These are phyloP conservation scores for Pachydiplax longipennis DNA, from an alignment of 2,888 invertebrate genomes.

Conservation along the genomic window DNA sequence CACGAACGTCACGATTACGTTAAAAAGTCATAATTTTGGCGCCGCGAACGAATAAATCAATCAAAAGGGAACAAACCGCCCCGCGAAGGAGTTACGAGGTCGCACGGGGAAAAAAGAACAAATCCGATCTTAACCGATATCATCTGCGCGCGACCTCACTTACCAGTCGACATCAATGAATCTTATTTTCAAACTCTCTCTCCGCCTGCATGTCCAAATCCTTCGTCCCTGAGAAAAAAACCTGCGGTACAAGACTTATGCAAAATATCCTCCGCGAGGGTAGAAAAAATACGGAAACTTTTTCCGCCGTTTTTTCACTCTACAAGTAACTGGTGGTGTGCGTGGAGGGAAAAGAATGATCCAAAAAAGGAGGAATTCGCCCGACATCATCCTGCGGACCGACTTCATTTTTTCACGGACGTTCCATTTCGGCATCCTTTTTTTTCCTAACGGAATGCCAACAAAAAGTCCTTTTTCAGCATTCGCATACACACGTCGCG, in stretches of 20 bases:
- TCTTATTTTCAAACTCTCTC: not conserved
- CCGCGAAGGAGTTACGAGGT: not conserved
- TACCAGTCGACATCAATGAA: not conserved
- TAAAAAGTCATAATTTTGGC: conserved; percentile 13
- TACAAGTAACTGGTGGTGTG: not conserved
- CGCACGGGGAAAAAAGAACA: not conserved
- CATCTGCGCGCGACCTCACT: conserved; percentile 18
- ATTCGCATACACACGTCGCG: not conserved
- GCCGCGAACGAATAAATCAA: not conserved
- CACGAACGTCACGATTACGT: not conserved
- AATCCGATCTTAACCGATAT: not conserved
- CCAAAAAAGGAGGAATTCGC: not conserved
- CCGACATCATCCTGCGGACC: not conserved
- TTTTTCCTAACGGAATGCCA: not conserved
- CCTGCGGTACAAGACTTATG: not conserved
- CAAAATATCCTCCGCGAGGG: not conserved
- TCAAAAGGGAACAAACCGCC: not conserved
- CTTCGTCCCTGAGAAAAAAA: not conserved
- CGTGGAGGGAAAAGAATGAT: not conserved
- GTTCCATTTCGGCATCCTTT: not conserved
- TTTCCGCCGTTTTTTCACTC: not conserved
- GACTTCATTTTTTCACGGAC: not conserved
- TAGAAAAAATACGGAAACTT: not conserved
- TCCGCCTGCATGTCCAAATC: not conserved
- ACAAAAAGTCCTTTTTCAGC: not conserved